Evolutionary conservation across 1,140 invertebrate genomes (phyloP), one percentile per base, ranked within the genome.

Genomic region (Euura saliciscinereae): DNA sequence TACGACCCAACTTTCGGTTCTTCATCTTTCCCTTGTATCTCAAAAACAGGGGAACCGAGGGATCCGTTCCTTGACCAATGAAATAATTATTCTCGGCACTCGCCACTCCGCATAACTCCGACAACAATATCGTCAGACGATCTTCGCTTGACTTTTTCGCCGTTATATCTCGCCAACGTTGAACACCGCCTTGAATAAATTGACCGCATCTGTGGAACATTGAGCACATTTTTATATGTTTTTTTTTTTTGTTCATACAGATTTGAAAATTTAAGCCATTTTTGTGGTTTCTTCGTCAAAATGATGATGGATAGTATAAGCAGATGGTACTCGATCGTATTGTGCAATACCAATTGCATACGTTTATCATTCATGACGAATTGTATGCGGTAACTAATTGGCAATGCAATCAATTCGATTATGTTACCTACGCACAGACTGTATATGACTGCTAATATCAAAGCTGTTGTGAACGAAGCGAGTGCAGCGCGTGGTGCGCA

Each of bases 51-150:
- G 87, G 87, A 6, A 88, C 80, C 4, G 78, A 73, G 0, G 86
- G 86, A 70, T 88, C 87, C 8, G 74, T 82, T 2, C 87, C 87
- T 86, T 88, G 69, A 51, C 87, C 87, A 75, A 88, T 85, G 65
- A 88, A 88, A 71, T 87, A 82, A 71, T 88, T 86, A 71, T 85
- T 72, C 71, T 88, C 82, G 2, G 85, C 82, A 6, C 80, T 85
- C 59, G 86, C 84, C 0, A 85, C 84, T 0, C 86, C 86, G 0
- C 87, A 86, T 8, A 88, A 76, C 73, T 88, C 87, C 66, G 85
- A 86, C 46, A 88, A 79, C 7, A 88, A 74, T 10, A 87, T 85
- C 68, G 82, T 74, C 4, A 88, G 80, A 45, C 78, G 83, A 65
- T 88, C 83, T n/a, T 84, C 76, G 0, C 86, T 88, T 4, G 85